These are phyloP conservation scores for Drosophila tropicalis DNA, from an alignment of 1,140 invertebrate genomes.

Conservation along the genomic window DNA sequence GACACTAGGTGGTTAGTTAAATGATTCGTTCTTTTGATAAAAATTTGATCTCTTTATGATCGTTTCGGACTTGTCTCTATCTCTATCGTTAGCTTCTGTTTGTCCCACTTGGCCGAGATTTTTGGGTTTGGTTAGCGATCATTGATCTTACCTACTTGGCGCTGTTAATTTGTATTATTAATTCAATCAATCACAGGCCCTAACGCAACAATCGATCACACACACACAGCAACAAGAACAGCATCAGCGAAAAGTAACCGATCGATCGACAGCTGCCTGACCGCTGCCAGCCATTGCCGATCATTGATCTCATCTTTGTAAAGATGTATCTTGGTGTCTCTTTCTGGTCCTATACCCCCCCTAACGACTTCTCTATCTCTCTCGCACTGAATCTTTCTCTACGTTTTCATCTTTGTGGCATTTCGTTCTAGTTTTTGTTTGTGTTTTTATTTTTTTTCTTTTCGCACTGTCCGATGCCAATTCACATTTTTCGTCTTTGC, in stretches of 20 bases:
- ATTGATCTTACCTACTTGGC: constrained; percentile 78
- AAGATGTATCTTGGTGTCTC: constrained; percentile 35
- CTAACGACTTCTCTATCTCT: neutral
- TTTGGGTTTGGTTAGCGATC: constrained; percentile 38
- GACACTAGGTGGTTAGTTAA: constrained; percentile 23
- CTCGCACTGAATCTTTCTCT: constrained; percentile 29
- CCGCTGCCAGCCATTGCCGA: constrained; percentile 33
- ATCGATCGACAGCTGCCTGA: constrained; percentile 42
- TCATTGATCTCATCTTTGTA: constrained; percentile 68
- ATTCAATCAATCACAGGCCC: constrained; percentile 74
- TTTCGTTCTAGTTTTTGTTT: constrained; percentile 73
- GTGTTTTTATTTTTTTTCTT: neutral
- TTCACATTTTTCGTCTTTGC: constrained; percentile 58
- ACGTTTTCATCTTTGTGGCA: constrained; percentile 53
- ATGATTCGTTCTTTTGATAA: neutral
- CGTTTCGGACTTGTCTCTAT: neutral
- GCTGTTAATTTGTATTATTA: constrained; percentile 79
- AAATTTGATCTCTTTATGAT: neutral
- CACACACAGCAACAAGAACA: constrained; percentile 10
- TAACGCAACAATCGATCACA: constrained; percentile 54
- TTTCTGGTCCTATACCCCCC: constrained; percentile 11
- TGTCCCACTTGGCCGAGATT: constrained; percentile 37
- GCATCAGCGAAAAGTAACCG: constrained; percentile 61
- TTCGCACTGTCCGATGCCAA: constrained; percentile 48
- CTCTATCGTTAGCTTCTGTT: constrained; percentile 7